Conservation (phyloP, 1,140 invertebrate genomes). For the Hyphantria cunea region DNA sequence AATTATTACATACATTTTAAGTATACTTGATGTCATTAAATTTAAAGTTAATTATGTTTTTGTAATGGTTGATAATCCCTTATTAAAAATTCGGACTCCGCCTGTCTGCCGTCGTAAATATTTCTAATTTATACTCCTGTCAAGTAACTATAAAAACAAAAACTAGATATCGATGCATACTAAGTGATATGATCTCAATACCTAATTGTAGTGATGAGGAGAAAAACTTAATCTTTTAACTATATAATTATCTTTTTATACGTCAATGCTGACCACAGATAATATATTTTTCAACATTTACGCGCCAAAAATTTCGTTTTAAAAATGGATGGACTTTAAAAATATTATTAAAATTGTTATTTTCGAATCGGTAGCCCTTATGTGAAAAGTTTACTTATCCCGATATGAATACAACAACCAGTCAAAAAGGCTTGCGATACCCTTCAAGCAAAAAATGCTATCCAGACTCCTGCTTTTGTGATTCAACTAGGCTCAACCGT, state of each 20-base stretch:
- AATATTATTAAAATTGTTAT: background rate
- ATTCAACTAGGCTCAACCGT: slow-evolving; percentile 17
- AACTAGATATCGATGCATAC: no score
- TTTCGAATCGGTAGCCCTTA: slow-evolving; percentile 5
- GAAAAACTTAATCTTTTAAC: no score
- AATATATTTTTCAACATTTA: background rate
- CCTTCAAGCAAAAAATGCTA: slow-evolving; percentile 18
- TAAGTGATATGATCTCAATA: no score
- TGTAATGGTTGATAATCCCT: no score
- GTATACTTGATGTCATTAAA: no score
- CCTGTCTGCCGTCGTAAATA: no score
- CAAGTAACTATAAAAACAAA: background rate
- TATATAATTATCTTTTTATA: no score
- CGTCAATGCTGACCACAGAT: background rate
- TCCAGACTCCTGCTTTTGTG: slow-evolving; percentile 15
- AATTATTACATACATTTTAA: no score
- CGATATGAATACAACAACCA: slow-evolving; percentile 22
- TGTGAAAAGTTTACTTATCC: slow-evolving; percentile 23
- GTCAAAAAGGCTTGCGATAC: slow-evolving; percentile 18
- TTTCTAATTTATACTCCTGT: background rate
- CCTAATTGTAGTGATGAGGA: no score
- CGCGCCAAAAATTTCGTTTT: slow-evolving; percentile 1
- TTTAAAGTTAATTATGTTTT: no score
- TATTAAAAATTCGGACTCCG: no score
- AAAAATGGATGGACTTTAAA: background rate